Percentiles rank a stretch among this genome's conserved stretches.
Conservation (phyloP, 2,888 invertebrate genomes). For the Ochropleura plecta region DNA sequence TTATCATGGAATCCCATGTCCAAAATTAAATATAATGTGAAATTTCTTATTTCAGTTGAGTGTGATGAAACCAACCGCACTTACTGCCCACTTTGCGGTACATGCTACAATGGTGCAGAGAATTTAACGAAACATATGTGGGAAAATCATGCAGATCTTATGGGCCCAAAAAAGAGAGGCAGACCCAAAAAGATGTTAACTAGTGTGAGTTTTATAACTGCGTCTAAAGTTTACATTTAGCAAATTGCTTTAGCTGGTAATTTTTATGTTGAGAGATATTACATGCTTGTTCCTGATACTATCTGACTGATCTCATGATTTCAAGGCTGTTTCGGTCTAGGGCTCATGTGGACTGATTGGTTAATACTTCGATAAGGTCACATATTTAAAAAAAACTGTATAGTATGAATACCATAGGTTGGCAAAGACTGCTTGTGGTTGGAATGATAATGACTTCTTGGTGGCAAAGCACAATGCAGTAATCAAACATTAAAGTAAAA, state of each 20-base stretch:
- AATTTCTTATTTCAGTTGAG: conserved; percentile 73
- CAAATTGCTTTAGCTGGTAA: background rate
- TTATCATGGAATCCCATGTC: background rate
- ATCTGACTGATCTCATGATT: background rate
- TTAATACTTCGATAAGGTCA: too few species aligned
- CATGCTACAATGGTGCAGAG: conserved; percentile 77
- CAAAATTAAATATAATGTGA: background rate
- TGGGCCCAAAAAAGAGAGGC: conserved; percentile 87
- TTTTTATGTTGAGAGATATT: background rate
- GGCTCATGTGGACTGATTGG: too few species aligned
- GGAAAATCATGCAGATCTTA: conserved; percentile 81
- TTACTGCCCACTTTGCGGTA: conserved; percentile 83
- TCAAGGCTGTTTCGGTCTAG: background rate
- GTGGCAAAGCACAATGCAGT: too few species aligned
- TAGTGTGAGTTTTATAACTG: conserved; percentile 72
- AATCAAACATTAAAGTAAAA: too few species aligned
- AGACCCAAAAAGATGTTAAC: conserved; percentile 83
- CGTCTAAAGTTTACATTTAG: background rate
- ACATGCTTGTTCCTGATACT: background rate
- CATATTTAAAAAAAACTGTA: too few species aligned
- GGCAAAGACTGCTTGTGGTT: too few species aligned
- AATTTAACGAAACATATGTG: conserved; percentile 84
- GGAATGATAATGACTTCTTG: too few species aligned
- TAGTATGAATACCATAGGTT: too few species aligned
- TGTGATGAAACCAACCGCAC: conserved; percentile 75